Evolutionary conservation across 2,797 vertebrate species (phyloP), one percentile per base, ranked within the genome.

Genomic region (Microctenopoma steveboyesi): DNA sequence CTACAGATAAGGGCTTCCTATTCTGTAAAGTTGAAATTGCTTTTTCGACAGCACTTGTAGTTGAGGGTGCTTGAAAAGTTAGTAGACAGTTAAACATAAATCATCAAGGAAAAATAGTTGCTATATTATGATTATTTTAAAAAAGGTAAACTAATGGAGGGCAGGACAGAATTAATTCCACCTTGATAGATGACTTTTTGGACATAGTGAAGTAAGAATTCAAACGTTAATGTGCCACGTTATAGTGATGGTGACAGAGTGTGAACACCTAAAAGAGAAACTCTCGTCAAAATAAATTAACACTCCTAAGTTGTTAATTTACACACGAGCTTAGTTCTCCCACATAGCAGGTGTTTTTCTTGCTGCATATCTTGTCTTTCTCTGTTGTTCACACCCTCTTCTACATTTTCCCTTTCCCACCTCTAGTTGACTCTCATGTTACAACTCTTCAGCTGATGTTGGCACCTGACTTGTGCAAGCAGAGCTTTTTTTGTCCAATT

Each of bases 291-390:
- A 51, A 64, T 16, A 60, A 63, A 60, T 42, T 8, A 54, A 35
- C 22, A 28, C 54, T 69, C 18, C 33, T 47, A 47, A 45, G 49
- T 48, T 68, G 61, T 55, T 73, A 47, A 72, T 84, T 81, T 76
- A 72, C 47, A 51, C 62, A 58, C 54, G 45, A 69, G 50, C 40
- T n/a, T 28, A 16, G 28, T 67, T 76, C 53, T 69, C 47, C 35
- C 68, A 74, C 68, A 15, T 15, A 50, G 70, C 59, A 69, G 74
- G 52, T 78, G 75, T 81, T 86, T 76, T 64, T 66, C 64, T 28
- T 57, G 45, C 63, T 53, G 55, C 43, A n/a, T 45, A 45, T 64
- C 55, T 62, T 22, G 9, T 54, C 56, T 65, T 13, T 48, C 2
- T 54, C 16, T 28, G 66, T 68, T 51, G 10, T 61, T 84, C 84